Conservation (phyloP, 2,113 vertebrate genomes). For the Glaucidium brasilianum region DNA sequence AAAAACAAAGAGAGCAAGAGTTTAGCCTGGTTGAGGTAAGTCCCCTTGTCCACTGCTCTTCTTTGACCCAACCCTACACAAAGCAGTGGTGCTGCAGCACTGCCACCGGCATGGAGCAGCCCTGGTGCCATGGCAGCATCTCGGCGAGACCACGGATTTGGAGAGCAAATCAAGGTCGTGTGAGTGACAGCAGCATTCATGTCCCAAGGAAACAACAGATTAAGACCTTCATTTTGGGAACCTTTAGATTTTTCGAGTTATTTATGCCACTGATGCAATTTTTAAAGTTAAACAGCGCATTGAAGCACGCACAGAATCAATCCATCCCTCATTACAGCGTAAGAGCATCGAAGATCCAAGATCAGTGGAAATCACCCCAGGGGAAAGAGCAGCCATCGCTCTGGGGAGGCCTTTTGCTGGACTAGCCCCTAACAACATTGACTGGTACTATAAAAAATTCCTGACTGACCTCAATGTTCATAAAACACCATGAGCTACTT, state of each 20-base stretch:
- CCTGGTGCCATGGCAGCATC: neutral
- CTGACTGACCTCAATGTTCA: neutral
- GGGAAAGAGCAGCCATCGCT: neutral
- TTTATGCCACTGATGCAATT: neutral
- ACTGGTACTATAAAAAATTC: neutral
- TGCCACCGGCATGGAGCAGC: neutral
- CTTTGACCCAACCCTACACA: neutral
- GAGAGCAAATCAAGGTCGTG: neutral
- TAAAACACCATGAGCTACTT: neutral
- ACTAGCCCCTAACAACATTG: neutral
- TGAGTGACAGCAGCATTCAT: rapidly evolving
- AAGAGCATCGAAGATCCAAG: neutral
- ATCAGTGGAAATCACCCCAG: neutral
- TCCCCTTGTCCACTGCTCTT: neutral
- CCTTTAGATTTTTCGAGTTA: neutral
- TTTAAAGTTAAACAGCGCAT: neutral
- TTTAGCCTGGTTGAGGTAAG: neutral
- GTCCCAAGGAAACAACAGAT: neutral
- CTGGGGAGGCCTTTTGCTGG: neutral
- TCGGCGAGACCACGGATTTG: rapidly evolving
- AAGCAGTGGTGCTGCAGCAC: neutral
- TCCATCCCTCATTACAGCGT: neutral
- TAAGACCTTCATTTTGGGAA: neutral
- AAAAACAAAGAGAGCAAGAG: neutral
- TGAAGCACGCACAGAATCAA: neutral